Percentiles rank a stretch among this genome's conserved stretches.
Conservation (phyloP, 2,888 invertebrate genomes). For the Dicroscelio sp. region DNA sequence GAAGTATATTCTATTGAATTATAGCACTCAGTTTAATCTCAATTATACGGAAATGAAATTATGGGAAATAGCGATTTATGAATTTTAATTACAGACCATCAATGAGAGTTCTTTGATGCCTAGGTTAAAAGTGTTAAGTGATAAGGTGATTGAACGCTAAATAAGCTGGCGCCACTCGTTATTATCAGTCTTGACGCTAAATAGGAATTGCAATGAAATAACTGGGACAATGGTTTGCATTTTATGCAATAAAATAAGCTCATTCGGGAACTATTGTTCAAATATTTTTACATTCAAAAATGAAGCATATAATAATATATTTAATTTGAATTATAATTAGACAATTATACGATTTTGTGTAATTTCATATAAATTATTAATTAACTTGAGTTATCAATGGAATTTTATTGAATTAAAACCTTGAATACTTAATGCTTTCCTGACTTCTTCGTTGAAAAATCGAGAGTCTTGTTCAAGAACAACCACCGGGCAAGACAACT, state of each 20-base stretch:
- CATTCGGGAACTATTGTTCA: no score
- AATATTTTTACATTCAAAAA: no score
- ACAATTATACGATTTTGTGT: no score
- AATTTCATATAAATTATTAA: no score
- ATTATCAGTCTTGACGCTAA: conserved; percentile 64
- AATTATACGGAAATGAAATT: background rate
- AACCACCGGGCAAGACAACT: conserved; percentile 50
- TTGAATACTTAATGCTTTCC: no score
- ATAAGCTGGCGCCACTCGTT: conserved; percentile 66
- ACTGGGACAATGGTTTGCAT: conserved; percentile 27
- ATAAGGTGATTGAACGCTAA: conserved; percentile 67
- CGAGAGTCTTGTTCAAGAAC: background rate
- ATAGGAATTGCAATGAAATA: conserved; percentile 58
- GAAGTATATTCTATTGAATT: no score
- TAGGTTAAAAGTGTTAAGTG: conserved; percentile 60
- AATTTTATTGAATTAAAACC: no score
- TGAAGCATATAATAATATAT: no score
- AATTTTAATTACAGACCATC: conserved; percentile 49
- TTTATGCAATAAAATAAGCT: conserved; percentile 37
- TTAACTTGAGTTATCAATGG: no score
- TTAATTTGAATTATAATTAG: no score
- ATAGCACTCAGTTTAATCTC: background rate
- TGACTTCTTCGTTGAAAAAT: background rate
- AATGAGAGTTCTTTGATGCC: conserved; percentile 53
- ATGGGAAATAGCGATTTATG: conserved; percentile 15